These are phyloP conservation scores for Drosophila mauritiana DNA, from an alignment of 1,140 invertebrate genomes.

Conservation along the genomic window DNA sequence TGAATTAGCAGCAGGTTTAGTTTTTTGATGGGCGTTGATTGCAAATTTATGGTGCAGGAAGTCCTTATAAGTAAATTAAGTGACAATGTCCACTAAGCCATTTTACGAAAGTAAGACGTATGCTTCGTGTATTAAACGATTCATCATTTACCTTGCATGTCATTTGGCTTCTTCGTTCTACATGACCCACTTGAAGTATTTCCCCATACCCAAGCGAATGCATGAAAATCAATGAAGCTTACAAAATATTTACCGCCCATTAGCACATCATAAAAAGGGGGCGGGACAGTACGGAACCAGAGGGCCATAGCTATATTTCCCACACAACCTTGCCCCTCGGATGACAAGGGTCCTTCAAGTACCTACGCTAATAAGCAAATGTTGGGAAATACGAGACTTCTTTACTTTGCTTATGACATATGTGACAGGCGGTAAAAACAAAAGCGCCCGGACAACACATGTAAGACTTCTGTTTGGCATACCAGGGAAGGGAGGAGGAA, in stretches of 20 bases:
- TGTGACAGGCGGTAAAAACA: slow-evolving; percentile 55
- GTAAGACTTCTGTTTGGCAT: slow-evolving; percentile 63
- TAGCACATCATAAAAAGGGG: slow-evolving; percentile 66
- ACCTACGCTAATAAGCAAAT: slow-evolving; percentile 66
- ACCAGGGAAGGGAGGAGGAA: neutral
- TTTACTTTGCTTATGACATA: slow-evolving; percentile 56
- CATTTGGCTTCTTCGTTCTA: slow-evolving; percentile 28
- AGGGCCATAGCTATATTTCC: slow-evolving; percentile 38
- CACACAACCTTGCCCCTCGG: slow-evolving; percentile 53
- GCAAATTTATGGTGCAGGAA: slow-evolving; percentile 44
- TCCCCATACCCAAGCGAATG: slow-evolving; percentile 32
- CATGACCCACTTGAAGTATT: slow-evolving; percentile 66
- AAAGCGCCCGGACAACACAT: slow-evolving; percentile 60
- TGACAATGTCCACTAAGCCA: neutral
- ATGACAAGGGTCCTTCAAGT: slow-evolving; percentile 58
- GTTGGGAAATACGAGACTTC: slow-evolving; percentile 64
- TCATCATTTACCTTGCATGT: slow-evolving; percentile 22
- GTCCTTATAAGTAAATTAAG: neutral
- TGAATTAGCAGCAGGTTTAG: slow-evolving; percentile 41
- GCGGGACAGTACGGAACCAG: slow-evolving; percentile 5
- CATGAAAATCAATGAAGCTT: slow-evolving; percentile 77
- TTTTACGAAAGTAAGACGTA: too few relatives aligned
- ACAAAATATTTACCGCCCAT: slow-evolving; percentile 78
- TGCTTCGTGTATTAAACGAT: neutral
- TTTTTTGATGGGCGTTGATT: slow-evolving; percentile 6